phyloP scores from a whole-genome alignment of 2,888 invertebrate species.

The Sycophila texana region DNA sequence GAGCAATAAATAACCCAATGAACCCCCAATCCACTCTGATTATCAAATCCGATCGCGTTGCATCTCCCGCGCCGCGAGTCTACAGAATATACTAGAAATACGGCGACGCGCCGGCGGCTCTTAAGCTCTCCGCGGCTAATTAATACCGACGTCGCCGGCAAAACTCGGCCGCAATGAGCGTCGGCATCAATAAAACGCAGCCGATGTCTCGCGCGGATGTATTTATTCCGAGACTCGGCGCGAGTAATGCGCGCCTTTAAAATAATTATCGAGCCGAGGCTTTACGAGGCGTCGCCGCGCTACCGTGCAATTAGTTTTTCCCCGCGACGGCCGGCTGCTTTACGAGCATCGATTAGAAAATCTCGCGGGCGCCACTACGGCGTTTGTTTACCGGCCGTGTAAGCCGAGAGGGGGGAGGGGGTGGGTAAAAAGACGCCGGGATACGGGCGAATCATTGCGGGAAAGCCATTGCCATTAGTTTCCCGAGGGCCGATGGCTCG shows the following conservation, averaged over 20 bases:
- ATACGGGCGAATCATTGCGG: slow-evolving; percentile 59
- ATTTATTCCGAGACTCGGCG: background rate
- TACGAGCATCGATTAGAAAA: slow-evolving; percentile 13
- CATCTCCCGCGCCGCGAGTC: too few relatives aligned
- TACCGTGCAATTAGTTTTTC: slow-evolving; percentile 7
- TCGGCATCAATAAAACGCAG: slow-evolving; percentile 1
- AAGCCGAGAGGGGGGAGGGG: background rate
- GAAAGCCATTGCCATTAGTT: slow-evolving; percentile 68
- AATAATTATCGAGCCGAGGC: slow-evolving; percentile 1
- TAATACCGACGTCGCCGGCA: too few relatives aligned
- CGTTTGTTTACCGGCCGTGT: background rate
- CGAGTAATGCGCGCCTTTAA: background rate
- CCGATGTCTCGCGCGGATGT: background rate
- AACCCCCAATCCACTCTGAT: too few relatives aligned
- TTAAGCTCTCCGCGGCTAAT: too few relatives aligned
- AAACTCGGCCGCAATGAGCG: background rate
- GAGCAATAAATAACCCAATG: too few relatives aligned
- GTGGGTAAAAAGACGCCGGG: slow-evolving; percentile 5
- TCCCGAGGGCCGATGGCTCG: slow-evolving; percentile 64
- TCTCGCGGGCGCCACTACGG: background rate
- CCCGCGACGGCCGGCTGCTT: background rate
- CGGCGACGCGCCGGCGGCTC: too few relatives aligned
- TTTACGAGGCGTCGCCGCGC: slow-evolving; percentile 1
- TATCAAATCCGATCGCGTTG: too few relatives aligned
- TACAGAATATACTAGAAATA: too few relatives aligned